Conservation (phyloP, 2,797 vertebrate species). For the Semotilus atromaculatus region DNA sequence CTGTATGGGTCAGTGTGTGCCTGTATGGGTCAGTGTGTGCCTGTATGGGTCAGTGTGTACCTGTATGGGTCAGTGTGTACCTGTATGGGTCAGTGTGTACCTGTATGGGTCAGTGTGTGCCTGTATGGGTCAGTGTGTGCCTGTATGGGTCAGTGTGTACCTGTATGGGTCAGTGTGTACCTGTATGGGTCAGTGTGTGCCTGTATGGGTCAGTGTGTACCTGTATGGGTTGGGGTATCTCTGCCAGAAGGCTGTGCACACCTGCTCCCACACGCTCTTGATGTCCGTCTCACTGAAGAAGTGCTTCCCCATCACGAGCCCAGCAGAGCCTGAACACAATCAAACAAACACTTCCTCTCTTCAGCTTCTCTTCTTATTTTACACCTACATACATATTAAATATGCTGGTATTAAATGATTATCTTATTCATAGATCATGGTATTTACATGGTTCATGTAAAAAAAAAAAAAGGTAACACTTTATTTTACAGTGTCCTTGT, state of each 20-base stretch:
- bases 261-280: constrained; percentile 67
- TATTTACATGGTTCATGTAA: neutral
- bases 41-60: too few species aligned
- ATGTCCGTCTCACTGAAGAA: constrained; percentile 69
- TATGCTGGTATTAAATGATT: neutral
- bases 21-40: too few species aligned
- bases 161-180: too few species aligned
- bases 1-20: too few species aligned
- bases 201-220: neutral
- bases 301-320: constrained; percentile 65
- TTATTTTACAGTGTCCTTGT: too few species aligned
- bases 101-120: too few species aligned
- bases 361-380: neutral
- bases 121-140: too few species aligned
- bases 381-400: neutral
- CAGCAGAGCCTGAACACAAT: neutral
- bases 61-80: too few species aligned
- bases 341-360: neutral
- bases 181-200: too few species aligned
- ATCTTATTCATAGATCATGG: neutral
- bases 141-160: too few species aligned
- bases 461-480: too few species aligned
- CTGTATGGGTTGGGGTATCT: constrained; percentile 71
- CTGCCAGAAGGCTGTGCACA: constrained; percentile 70
- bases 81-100: too few species aligned